These are phyloP conservation scores for Andrena minutula DNA, from an alignment of 2,888 invertebrate species.

Conservation along the genomic window DNA sequence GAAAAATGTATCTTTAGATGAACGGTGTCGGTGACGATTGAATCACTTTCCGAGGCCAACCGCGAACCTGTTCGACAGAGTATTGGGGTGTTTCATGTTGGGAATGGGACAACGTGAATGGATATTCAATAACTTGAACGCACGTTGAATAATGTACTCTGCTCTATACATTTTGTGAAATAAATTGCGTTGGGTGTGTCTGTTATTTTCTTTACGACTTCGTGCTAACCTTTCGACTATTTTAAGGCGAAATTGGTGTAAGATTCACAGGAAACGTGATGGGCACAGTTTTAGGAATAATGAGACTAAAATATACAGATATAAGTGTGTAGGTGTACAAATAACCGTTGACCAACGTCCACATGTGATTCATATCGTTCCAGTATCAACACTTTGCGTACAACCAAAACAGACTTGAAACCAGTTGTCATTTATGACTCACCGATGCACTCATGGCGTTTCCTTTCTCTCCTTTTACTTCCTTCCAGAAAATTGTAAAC, in stretches of 20 bases:
- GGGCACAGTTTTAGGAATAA: no score
- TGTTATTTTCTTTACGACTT: not conserved
- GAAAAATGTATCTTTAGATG: not conserved
- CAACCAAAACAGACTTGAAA: conserved; percentile 40
- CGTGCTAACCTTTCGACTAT: not conserved
- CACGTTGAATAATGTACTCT: conserved; percentile 14
- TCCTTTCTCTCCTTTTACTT: conserved; percentile 62
- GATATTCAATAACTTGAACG: conserved; percentile 15
- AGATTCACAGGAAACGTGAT: not conserved
- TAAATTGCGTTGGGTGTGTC: conserved; percentile 7
- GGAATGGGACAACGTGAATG: conserved; percentile 4
- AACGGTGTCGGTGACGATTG: conserved; percentile 1
- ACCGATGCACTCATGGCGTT: conserved; percentile 24
- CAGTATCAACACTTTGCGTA: conserved; percentile 31
- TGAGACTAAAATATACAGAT: not conserved
- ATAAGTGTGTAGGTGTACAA: conserved; percentile 20
- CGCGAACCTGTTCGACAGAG: not conserved
- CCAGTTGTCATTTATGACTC: conserved; percentile 47
- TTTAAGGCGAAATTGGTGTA: not conserved
- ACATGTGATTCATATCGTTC: conserved; percentile 42
- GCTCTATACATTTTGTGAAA: conserved; percentile 17
- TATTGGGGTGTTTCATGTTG: conserved; percentile 4
- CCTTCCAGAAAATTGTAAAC: not conserved
- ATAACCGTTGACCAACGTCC: conserved; percentile 42
- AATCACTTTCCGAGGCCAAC: not conserved